Evolutionary conservation across 2,113 vertebrate species (phyloP).

Genomic region (Cochlearius cochlearius): DNA sequence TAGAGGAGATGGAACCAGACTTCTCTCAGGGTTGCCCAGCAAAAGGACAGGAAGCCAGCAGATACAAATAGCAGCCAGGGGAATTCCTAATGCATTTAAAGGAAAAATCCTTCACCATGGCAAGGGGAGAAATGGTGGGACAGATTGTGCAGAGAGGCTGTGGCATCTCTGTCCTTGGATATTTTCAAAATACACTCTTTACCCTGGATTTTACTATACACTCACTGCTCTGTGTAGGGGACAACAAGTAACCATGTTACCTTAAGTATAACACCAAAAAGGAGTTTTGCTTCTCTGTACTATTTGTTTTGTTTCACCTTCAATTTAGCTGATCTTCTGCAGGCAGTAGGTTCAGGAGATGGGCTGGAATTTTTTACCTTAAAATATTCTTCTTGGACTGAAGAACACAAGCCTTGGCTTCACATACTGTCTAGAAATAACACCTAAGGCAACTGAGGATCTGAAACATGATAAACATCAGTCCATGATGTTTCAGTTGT

Average conservation of each 20-base stretch:
- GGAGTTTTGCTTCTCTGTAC: neutral
- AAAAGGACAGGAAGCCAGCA: neutral
- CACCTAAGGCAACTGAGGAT: neutral
- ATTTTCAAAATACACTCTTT: neutral
- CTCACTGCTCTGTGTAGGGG: neutral
- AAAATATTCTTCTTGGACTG: neutral
- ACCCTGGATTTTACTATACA: neutral
- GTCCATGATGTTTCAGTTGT: neutral
- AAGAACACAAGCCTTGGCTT: neutral
- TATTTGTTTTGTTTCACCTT: neutral
- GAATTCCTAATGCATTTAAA: neutral
- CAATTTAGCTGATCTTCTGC: neutral
- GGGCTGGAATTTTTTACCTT: neutral
- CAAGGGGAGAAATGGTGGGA: neutral
- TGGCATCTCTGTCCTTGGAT: neutral
- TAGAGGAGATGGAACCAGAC: neutral
- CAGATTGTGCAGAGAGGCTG: neutral
- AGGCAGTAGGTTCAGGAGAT: neutral
- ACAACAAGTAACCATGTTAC: neutral
- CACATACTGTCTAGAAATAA: neutral
- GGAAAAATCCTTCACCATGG: neutral
- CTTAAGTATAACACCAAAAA: neutral
- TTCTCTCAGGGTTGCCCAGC: neutral
- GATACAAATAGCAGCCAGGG: neutral
- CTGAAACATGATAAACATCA: neutral